Base-by-base conservation (phyloP, 2,888 invertebrate species). In the Escarpia spicata region DNA sequence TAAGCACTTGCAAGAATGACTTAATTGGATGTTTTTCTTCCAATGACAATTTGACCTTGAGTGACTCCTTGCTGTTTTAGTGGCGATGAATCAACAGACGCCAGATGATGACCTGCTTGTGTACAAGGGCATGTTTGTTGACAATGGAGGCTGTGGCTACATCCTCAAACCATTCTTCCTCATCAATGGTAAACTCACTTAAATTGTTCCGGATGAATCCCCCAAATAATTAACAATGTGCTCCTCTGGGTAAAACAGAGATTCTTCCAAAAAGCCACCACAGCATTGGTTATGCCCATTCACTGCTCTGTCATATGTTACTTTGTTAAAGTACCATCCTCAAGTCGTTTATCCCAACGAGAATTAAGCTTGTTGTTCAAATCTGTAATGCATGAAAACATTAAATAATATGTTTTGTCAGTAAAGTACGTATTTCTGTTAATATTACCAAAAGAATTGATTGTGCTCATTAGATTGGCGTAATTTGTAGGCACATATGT, bases 11-110 rank as follows among this genome's bases (percentile, higher is more conserved):
- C 37, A 37, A 37, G 37, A 37, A 37, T 37, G 37, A 37, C 37
- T 37, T 37, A 37, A 37, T 37, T 37, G 37, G 37, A 37, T 37
- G 37, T 37, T 37, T 37, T n/a, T n/a, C 43, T 91, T 91, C 19
- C n/a, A 6, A 26, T 2, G 45, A 19, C 8, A n/a, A 19, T 6
- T 91, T 91, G 45, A 44, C 19, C 45, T 91, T 91, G 44, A 44
- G 19, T 75, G 75, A 75, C 0, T 37, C 52, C 75, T 75, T 92
- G 10, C 90, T 52, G 58, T 75, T 75, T 37, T 92, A 94, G 94
- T 94, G 91, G 97, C 97, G 1, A 95, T 97, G 94, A 97, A 97
- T 95, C 97, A 97, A 95, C 97, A 97, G 95, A 97, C 97, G 6
- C 95, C 96, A 37, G 97, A 97, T 93, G 96, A 97, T 93, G 95